A percentile compares a stretch with the other conserved stretches of the same genome.
phyloP scores from a whole-genome alignment of 2,888 invertebrate genomes.

The Hyles lineata region DNA sequence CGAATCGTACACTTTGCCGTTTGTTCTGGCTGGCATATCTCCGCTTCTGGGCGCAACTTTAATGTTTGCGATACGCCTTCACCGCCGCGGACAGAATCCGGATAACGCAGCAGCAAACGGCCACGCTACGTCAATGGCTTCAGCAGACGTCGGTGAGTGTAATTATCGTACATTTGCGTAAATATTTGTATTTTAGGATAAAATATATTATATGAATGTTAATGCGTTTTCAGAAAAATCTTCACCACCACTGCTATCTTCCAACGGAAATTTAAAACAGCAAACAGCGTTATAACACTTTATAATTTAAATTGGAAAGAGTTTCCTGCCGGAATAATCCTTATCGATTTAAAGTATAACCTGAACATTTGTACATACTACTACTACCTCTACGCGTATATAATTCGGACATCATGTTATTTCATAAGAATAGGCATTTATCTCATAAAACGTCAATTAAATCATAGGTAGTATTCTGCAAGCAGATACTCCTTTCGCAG shows the following conservation, averaged over 20 bases:
- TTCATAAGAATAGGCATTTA: conserved; percentile 7
- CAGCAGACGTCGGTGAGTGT: conserved; percentile 58
- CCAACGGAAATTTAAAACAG: conserved; percentile 49
- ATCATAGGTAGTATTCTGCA: neutral
- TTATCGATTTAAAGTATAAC: conserved; percentile 3
- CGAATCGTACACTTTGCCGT: conserved; percentile 89
- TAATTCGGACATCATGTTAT: conserved; percentile 1
- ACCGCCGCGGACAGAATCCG: conserved; percentile 38
- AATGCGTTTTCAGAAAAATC: conserved; percentile 57
- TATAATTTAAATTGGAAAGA: neutral
- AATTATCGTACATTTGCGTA: conserved; percentile 28
- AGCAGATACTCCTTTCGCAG: neutral
- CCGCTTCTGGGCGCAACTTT: conserved; percentile 92
- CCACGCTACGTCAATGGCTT: conserved; percentile 45
- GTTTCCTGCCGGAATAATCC: neutral
- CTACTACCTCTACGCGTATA: neutral
- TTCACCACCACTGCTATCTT: conserved; percentile 48
- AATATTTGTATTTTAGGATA: conserved; percentile 23
- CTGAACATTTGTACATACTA: neutral
- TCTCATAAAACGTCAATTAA: neutral
- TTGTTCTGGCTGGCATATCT: conserved; percentile 93
- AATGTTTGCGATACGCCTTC: conserved; percentile 71
- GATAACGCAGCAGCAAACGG: conserved; percentile 52
- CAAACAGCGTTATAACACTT: conserved; percentile 53
- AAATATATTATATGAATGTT: conserved; percentile 23